A percentile compares a stretch with the other conserved stretches of the same genome.
Conservation (phyloP, 1,140 invertebrate genomes). For the Drosophila fuyamai region DNA sequence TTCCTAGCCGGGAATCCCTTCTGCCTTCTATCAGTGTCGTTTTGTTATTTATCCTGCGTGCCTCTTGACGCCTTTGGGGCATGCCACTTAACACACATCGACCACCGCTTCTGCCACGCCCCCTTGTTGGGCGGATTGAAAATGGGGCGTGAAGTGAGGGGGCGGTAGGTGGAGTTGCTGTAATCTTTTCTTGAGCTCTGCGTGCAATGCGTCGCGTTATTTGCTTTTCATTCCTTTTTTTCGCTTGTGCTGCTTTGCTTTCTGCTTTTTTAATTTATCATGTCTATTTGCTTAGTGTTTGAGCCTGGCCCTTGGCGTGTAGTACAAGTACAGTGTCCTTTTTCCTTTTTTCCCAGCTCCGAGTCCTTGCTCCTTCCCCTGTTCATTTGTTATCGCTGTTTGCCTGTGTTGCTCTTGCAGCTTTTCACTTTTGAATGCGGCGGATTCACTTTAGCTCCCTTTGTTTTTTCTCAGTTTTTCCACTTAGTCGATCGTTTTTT, state of each 20-base stretch:
- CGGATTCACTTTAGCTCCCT: slow-evolving; percentile 22
- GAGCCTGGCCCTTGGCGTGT: slow-evolving; percentile 59
- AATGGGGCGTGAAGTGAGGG: neutral
- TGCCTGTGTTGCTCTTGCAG: slow-evolving; percentile 56
- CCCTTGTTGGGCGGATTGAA: slow-evolving; percentile 8
- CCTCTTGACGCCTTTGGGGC: slow-evolving; percentile 66
- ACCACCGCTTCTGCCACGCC: slow-evolving; percentile 54
- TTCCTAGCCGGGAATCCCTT: slow-evolving; percentile 13
- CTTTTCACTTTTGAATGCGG: slow-evolving; percentile 52
- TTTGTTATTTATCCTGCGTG: slow-evolving; percentile 80
- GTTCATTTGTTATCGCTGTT: slow-evolving; percentile 79
- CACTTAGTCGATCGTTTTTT: slow-evolving; percentile 60
- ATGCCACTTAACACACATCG: slow-evolving; percentile 77
- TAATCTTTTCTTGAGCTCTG: slow-evolving; percentile 64
- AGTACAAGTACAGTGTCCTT: slow-evolving; percentile 40
- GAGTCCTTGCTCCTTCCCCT: slow-evolving; percentile 5
- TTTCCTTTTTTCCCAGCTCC: neutral
- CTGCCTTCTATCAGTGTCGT: slow-evolving; percentile 70
- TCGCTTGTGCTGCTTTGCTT: slow-evolving; percentile 56
- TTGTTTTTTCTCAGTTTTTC: slow-evolving; percentile 27
- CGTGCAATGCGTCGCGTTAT: slow-evolving; percentile 56
- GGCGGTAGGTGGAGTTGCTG: slow-evolving; percentile 18
- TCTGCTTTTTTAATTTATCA: slow-evolving; percentile 80
- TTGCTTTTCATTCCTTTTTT: slow-evolving; percentile 44
- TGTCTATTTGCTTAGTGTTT: slow-evolving; percentile 80